A percentile compares a stretch with the other conserved stretches of the same genome.
Conservation (phyloP, 1,140 invertebrate species). For the Microvelia longipes region DNA sequence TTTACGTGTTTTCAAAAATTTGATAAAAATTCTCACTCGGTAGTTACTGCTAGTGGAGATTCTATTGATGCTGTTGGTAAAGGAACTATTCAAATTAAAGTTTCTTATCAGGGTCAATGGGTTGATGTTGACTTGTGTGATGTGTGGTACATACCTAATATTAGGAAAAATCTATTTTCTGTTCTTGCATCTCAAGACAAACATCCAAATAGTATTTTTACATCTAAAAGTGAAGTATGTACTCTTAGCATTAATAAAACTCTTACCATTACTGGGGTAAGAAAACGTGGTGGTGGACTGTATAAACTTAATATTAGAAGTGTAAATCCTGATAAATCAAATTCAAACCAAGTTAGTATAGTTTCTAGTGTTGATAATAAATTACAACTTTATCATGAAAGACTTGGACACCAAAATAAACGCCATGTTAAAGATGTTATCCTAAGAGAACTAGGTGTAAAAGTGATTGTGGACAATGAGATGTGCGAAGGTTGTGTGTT, state of each 20-base stretch:
- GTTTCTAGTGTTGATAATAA: constrained; percentile 10
- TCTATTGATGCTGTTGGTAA: constrained; percentile 19
- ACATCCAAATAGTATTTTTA: constrained; percentile 21
- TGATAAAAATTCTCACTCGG: constrained; percentile 11
- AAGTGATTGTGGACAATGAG: constrained; percentile 16
- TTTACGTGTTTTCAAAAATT: constrained; percentile 22
- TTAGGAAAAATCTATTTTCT: constrained; percentile 26
- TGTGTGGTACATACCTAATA: constrained; percentile 25
- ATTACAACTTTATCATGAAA: constrained; percentile 24
- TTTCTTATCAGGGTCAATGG: constrained; percentile 13
- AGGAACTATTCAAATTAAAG: constrained; percentile 20
- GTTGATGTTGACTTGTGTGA: constrained; percentile 18
- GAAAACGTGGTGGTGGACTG: constrained; percentile 16
- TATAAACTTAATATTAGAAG: constrained; percentile 19
- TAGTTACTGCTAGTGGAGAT: constrained; percentile 21
- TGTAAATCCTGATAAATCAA: constrained; percentile 14
- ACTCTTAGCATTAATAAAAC: constrained; percentile 15
- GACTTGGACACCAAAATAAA: constrained; percentile 25
- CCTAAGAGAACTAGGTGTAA: constrained; percentile 18
- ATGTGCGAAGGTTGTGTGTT: constrained; percentile 25
- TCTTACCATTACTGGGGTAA: constrained; percentile 15
- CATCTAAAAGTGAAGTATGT: constrained; percentile 18
- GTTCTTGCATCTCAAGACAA: constrained; percentile 23
- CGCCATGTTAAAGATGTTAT: constrained; percentile 20
- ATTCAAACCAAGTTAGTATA: constrained; percentile 4